Evolutionary conservation across 2,113 vertebrate species (phyloP), one percentile per base, ranked within the genome.

Genomic region (Microcebus tavaratra): DNA sequence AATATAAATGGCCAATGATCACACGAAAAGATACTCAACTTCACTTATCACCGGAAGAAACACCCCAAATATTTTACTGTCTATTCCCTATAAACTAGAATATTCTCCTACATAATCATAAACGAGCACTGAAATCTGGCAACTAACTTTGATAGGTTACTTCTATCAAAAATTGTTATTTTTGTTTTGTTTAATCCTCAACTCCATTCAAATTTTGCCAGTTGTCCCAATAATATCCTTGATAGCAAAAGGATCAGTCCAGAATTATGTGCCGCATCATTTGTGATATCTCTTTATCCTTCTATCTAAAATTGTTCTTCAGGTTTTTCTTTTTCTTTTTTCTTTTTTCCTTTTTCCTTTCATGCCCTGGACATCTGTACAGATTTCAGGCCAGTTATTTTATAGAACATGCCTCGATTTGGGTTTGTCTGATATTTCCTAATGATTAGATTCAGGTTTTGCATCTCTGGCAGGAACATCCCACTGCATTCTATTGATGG

Each of bases 101-200:
- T 5, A 1, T 67, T 27, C 59, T 63, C n/a, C 78, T 27, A 13
- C 8, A 18, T 2, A 50, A 15, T 53, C 45, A 20, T 7, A 25
- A 34, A 6, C 25, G 55, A 25, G 15, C n/a, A 15, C 42, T 5
- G n/a, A 48, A 8, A 29, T 57, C 63, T 63, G 63, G 42, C n/a
- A 36, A 39, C 25, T 3, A 12, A 39, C 53, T 29, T 1, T 9
- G 0, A 34, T 2, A 8, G 8, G 4, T 27, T 4, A 9, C 10
- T 42, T 15, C 45, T 8, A 27, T 42, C 42, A 42, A 42, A 42
- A 42, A 42, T 42, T 42, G 42, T 42, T 42, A 42, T 42, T 42
- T 42, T 42, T 6, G 42, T 42, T 42, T 42, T 42, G 42, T 15
- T 15, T 25, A 48, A 18, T 29, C 8, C 14, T 67, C 55, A 59